Base-by-base conservation (phyloP, 2,797 vertebrate species). In the Hydrophis major region DNA sequence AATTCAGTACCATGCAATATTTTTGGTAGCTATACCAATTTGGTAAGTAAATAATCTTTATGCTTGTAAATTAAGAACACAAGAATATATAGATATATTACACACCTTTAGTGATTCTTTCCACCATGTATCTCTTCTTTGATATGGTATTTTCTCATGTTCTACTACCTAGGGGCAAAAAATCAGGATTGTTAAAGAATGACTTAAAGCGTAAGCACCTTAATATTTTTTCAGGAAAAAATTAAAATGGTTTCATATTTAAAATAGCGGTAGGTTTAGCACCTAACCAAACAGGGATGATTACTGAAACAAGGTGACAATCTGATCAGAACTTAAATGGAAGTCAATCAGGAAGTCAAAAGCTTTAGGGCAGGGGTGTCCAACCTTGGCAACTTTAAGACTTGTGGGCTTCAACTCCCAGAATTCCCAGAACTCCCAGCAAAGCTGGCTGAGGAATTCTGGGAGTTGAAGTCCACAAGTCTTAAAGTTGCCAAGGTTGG, bases 91-190 rank as follows among this genome's bases (percentile, higher is more conserved):
- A 37, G 55, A 66, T 69, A 60, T 93, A 37, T 74, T 37, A 96
- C 97, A 94, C 98, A 98, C 97, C 97, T 96, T 98, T 92, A 98
- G 90, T 2, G 95, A 90, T 69, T 91, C 93, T 93, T 97, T 97
- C 98, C 98, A 98, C 97, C 97, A 98, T 63, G 93, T 92, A 14
- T 87, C 90, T 97, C 97, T 95, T 97, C 97, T 94, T 97, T 95
- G 87, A 69, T 95, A 93, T 88, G 86, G 60, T 90, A 83, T 86
- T 92, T 96, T 98, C 87, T 90, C 56, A 69, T 96, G 96, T 47
- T 94, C 93, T 89, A 22, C 2, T 1, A 0, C 32, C 86, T 94
- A 55, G 86, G 88, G 53, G 11, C 28, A 95, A 95, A 96, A 93
- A 83, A 37, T 37, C 94, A 0, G 95, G 66, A 90, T 55, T 91